Conservation (phyloP, 92 coral and sea anemone species). For the Paramuricea clavata region DNA sequence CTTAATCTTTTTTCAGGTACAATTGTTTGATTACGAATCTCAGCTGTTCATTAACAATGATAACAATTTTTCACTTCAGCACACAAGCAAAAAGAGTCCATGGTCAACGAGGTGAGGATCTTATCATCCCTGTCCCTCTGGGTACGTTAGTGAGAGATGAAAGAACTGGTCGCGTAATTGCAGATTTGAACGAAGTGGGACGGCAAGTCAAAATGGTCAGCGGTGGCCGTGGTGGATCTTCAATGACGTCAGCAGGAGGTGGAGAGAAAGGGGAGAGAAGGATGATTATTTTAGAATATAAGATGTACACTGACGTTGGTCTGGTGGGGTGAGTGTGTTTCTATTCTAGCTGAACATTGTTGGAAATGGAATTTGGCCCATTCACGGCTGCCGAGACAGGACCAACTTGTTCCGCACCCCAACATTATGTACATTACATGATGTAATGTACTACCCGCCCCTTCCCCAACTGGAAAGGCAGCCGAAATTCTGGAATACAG, state of each 20-base stretch:
- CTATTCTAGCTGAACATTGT: background rate
- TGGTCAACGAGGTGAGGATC: slow-evolving; percentile 86
- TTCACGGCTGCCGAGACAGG: no score
- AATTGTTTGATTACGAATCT: no score
- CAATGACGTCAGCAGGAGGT: slow-evolving; percentile 81
- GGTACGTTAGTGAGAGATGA: slow-evolving; percentile 91
- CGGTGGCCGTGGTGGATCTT: slow-evolving; percentile 96
- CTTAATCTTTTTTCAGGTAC: no score
- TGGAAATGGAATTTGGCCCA: no score
- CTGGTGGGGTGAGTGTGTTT: slow-evolving; percentile 81
- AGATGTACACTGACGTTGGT: slow-evolving; percentile 87
- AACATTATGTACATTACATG: no score
- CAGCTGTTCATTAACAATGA: no score
- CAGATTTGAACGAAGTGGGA: slow-evolving; percentile 80
- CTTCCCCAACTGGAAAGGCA: no score
- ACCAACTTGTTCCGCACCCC: no score
- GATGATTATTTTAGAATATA: slow-evolving; percentile 81
- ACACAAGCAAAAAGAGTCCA: slow-evolving; percentile 72
- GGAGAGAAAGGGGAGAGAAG: slow-evolving; percentile 87
- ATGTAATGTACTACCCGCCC: no score
- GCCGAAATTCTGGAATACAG: no score
- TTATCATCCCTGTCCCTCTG: slow-evolving; percentile 86
- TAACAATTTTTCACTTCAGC: slow-evolving; percentile 7
- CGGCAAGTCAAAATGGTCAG: slow-evolving; percentile 81
- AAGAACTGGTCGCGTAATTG: slow-evolving; percentile 67